Percentiles rank a stretch among this genome's conserved stretches.
These are phyloP conservation scores for Linnaemya vulpina DNA, from an alignment of 2,888 invertebrate species.

Conservation along the genomic window DNA sequence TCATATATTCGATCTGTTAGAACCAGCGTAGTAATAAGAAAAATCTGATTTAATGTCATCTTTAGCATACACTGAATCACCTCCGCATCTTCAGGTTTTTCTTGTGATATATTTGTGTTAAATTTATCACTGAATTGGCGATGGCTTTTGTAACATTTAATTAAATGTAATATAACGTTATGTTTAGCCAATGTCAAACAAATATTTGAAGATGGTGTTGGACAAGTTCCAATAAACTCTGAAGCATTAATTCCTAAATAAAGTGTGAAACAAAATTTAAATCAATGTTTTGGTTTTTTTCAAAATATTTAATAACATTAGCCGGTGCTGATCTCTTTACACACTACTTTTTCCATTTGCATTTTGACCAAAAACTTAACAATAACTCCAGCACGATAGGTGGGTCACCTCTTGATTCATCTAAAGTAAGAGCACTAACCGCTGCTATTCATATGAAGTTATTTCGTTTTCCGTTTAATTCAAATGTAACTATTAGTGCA, in stretches of 20 bases:
- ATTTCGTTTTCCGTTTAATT: too few species aligned
- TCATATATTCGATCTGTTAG: slow-evolving; percentile 79
- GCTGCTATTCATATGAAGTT: too few species aligned
- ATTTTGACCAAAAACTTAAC: too few species aligned
- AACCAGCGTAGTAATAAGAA: slow-evolving; percentile 77
- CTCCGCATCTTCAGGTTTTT: slow-evolving; percentile 54
- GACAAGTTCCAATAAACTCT: slow-evolving; percentile 71
- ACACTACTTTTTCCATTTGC: too few species aligned
- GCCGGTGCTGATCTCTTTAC: too few species aligned
- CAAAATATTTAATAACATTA: too few species aligned
- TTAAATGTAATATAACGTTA: slow-evolving; percentile 79
- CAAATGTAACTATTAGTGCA: too few species aligned
- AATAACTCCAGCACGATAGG: too few species aligned
- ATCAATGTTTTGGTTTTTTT: too few species aligned
- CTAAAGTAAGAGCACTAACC: too few species aligned
- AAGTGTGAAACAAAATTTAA: neutral
- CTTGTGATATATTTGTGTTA: slow-evolving; percentile 50
- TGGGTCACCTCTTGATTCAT: too few species aligned
- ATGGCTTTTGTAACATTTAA: slow-evolving; percentile 79
- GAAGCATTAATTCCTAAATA: slow-evolving; percentile 48
- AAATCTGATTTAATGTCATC: slow-evolving; percentile 74
- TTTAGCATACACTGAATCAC: slow-evolving; percentile 68
- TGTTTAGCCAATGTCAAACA: slow-evolving; percentile 76
- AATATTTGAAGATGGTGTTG: slow-evolving; percentile 73
- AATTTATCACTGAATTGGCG: slow-evolving; percentile 70